Percentiles rank a stretch among this genome's conserved stretches.
These are phyloP conservation scores for Phrixothrix hirtus DNA, from an alignment of 2,888 invertebrate genomes.

Conservation along the genomic window DNA sequence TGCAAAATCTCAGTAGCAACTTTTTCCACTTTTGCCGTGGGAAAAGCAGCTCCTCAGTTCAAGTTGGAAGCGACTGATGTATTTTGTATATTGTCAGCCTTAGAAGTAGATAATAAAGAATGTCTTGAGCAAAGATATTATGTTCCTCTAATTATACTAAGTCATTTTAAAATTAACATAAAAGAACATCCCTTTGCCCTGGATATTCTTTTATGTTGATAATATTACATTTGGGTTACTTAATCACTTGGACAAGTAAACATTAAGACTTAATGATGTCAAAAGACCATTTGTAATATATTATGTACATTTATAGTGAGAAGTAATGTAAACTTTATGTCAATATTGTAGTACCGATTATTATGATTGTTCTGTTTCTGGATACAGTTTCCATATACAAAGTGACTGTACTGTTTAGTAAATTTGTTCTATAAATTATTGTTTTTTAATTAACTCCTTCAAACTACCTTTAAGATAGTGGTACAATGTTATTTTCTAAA, in stretches of 20 bases:
- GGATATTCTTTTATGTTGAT: conserved; percentile 19
- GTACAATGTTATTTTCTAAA: too few species aligned
- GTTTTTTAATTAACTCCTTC: conserved; percentile 28
- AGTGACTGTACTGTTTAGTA: conserved; percentile 56
- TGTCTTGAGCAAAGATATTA: conserved; percentile 54
- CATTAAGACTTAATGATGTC: conserved; percentile 50
- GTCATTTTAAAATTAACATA: conserved; percentile 56
- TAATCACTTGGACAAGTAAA: conserved; percentile 52
- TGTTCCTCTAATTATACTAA: conserved; percentile 57
- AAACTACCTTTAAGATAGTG: not conserved
- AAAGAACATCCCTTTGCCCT: conserved; percentile 23
- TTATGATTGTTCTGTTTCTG: conserved; percentile 53
- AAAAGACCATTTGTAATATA: conserved; percentile 57
- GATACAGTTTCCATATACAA: conserved; percentile 52
- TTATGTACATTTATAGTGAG: conserved; percentile 53
- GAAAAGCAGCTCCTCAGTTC: conserved; percentile 12
- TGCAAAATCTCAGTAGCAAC: conserved; percentile 10
- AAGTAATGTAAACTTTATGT: conserved; percentile 52
- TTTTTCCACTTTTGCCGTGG: conserved; percentile 10
- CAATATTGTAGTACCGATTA: conserved; percentile 49
- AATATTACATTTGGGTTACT: conserved; percentile 48
- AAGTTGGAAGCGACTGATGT: conserved; percentile 33
- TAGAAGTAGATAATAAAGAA: conserved; percentile 45
- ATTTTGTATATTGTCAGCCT: conserved; percentile 41
- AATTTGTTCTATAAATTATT: conserved; percentile 52